Evolutionary conservation across 92 coral and sea anemone genomes (phyloP), one percentile per base, ranked within the genome.

Genomic region (Umimayanthus kanabou): DNA sequence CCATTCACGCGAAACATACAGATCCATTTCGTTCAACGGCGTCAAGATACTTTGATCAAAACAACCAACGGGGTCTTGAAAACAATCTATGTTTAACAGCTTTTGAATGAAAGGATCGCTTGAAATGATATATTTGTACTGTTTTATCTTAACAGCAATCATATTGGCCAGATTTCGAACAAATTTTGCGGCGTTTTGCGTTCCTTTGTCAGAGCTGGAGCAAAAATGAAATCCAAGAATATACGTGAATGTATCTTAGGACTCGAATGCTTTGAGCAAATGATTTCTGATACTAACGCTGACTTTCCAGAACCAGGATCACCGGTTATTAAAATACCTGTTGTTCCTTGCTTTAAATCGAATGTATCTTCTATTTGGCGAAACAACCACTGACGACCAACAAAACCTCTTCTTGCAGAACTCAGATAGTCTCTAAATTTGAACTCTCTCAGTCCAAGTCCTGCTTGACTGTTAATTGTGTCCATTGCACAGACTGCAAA

Each of bases 151-250:
- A 0, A 74, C 50, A 2, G 96, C 93, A 70, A 94, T 96, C 94
- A 94, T 92, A 30, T 71, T 90, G 0, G 96, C 98, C 42, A 94
- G 64, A 53, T 94, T 94, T 29, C 96, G 98, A 40, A 96, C 98
- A 88, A 96, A 96, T 87, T 64, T 80, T 26, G 93, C 98, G 22
- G 91, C 92, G 65, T 86, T 89, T 79, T 82, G 97, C 73, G 96
- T 96, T 42, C 88, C 93, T 69, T 86, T 94, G 45, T 90, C 92
- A 37, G 96, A 90, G 64, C 91, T 83, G 20, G 89, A 92, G 43
- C 98, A 96, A 79, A 96, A 75, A 67, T 96, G 98, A 87, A 92
- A 96, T 29, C 94, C 98, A 49, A 96, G 88, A 26, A 96, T 79
- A 96, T 79, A 50, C 91, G 93, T 76, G 79, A 90, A 78, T 96